phyloP scores from a whole-genome alignment of 2,113 vertebrate genomes.

The Parotia lawesii region DNA sequence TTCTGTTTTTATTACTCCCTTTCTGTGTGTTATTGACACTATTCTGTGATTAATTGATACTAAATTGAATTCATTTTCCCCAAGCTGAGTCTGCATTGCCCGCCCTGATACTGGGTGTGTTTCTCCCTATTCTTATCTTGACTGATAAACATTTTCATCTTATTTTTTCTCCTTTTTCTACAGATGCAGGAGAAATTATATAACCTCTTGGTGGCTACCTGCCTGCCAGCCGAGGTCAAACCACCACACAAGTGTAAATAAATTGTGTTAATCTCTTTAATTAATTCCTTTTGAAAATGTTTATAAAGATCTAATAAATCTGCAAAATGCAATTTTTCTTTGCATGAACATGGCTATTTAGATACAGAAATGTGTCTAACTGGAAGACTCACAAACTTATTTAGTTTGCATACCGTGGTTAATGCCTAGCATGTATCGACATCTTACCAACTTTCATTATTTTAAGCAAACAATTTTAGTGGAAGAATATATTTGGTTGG shows the following conservation, averaged over 20 bases:
- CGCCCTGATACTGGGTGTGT: neutral
- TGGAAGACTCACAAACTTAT: neutral
- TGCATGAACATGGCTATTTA: neutral
- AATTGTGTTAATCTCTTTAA: neutral
- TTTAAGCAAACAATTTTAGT: neutral
- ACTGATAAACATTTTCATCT: neutral
- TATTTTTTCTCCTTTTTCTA: neutral
- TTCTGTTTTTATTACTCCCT: neutral
- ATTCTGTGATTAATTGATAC: neutral
- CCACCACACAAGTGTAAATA: neutral
- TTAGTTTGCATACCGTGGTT: neutral
- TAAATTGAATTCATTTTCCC: neutral
- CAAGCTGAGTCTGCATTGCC: neutral
- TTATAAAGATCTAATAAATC: neutral
- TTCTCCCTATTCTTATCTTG: neutral
- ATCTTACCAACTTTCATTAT: neutral
- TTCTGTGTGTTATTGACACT: neutral
- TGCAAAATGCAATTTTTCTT: neutral
- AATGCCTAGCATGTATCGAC: neutral
- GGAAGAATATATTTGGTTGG: neutral
- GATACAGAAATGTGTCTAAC: neutral
- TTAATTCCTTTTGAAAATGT: neutral
- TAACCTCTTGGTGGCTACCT: fast-evolving
- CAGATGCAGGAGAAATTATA: neutral
- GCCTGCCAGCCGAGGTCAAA: neutral